Evolutionary conservation across 92 coral and sea anemone genomes (phyloP).

Genomic region (Hydrozoanthus gracilis): DNA sequence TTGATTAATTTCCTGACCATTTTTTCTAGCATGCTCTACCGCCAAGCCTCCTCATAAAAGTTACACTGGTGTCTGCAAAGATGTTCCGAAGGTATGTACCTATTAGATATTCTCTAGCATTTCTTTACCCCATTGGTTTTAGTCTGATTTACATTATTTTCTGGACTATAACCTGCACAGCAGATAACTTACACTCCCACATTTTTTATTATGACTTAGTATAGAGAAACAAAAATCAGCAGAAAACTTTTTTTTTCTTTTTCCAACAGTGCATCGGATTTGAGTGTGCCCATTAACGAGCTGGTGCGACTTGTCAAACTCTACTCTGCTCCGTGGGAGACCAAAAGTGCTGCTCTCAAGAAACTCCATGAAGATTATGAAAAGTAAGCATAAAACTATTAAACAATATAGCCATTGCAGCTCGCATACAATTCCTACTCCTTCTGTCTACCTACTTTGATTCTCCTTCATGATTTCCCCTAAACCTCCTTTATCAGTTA

Average conservation of each 20-base stretch:
- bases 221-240: no score
- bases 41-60: slow-evolving; percentile 85
- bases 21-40: slow-evolving; percentile 89
- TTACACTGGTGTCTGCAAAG: slow-evolving; percentile 87
- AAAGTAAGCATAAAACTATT: slow-evolving; percentile 66
- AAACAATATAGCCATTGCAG: no score
- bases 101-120: background rate
- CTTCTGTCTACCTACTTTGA: no score
- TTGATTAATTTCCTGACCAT: background rate
- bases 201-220: no score
- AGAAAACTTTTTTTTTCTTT: no score
- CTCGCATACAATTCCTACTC: no score
- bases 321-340: slow-evolving; percentile 97
- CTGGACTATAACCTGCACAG: no score
- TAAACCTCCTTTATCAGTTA: no score
- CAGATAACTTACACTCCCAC: no score
- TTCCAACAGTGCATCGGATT: slow-evolving; percentile 73
- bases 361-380: slow-evolving; percentile 99
- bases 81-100: slow-evolving; percentile 85
- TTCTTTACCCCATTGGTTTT: background rate
- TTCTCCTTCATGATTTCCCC: no score
- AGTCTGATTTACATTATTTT: background rate
- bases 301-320: slow-evolving; percentile 89
- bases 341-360: slow-evolving; percentile 92
- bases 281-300: slow-evolving; percentile 91